Evolutionary conservation across 2,797 vertebrate species (phyloP).

Genomic region (Rhinogobio ventralis): DNA sequence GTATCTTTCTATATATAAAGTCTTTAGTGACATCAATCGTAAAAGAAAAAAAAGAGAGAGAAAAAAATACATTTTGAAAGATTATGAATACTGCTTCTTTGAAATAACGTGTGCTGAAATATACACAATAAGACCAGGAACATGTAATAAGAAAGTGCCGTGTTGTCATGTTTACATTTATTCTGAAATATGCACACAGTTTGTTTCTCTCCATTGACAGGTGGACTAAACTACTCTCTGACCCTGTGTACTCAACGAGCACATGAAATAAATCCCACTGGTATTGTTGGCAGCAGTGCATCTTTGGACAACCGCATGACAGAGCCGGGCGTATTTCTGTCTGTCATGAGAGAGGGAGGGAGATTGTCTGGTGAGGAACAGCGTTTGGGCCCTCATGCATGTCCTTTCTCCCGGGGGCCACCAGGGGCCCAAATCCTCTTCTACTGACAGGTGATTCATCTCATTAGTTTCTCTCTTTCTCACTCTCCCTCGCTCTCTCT

Average conservation of each 20-base stretch:
- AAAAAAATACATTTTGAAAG: background rate
- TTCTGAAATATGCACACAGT: background rate
- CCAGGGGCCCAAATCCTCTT: conserved; percentile 54
- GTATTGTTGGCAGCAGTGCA: background rate
- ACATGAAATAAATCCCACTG: conserved; percentile 2
- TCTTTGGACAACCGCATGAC: conserved; percentile 8
- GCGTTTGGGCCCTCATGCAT: conserved; percentile 54
- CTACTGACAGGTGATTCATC: conserved; percentile 82
- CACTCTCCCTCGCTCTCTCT: conserved; percentile 77
- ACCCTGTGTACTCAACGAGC: background rate
- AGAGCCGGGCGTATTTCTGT: background rate
- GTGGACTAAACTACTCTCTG: background rate
- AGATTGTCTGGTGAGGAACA: conserved; percentile 13
- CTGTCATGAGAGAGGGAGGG: conserved; percentile 9
- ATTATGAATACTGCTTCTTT: background rate
- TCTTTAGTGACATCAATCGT: background rate
- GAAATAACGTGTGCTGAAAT: background rate
- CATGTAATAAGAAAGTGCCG: background rate
- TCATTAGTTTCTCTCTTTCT: conserved; percentile 63
- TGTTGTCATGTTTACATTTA: background rate
- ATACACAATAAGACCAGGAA: background rate
- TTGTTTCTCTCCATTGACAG: background rate
- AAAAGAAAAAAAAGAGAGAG: background rate
- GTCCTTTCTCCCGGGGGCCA: conserved; percentile 47
- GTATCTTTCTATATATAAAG: background rate